Base-by-base conservation (phyloP, 2,888 invertebrate species). In the Bhutanitis thaidina region DNA sequence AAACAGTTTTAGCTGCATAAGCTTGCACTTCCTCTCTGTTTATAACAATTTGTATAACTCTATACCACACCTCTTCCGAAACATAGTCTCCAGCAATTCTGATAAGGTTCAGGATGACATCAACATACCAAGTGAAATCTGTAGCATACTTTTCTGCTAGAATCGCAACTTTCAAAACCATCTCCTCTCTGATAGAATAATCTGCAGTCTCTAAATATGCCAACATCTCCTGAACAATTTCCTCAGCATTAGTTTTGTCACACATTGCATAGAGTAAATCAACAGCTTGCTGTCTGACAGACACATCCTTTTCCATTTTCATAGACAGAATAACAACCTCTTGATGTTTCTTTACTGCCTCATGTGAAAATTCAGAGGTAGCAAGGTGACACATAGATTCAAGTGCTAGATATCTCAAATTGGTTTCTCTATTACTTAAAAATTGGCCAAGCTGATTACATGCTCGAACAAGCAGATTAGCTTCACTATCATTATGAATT, bases 61-160 rank as follows among this genome's bases (percentile, higher is more conserved):
- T 93, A 85, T 99, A 99, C 99, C 99, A 99, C 32, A 99, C 98
- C 90, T 99, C 99, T 84, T 99, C 99, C 53, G 98, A 98, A 20
- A 99, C 99, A 90, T 99, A 99, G 83, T 99, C 99, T 53, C 99
- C 99, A 66, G 99, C 99, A 88, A 99, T 98, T 88, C 99, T 94
- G 67, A 99, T 99, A 58, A 99, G 92, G 91, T 99, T 99, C 56
- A 99, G 91, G 69, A 99, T 99, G 10, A 99, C 99, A 90, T 99
- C 99, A 59, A 96, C 96, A 80, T 90, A 98, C 99, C 99, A 99
- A 43, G 98, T 99, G 76, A 98, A 99, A 83, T 99, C 99, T 43
- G 98, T 97, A 13, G 99, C 99, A 88, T 99, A 99, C 86, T 99
- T 99, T 85, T 99, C 99, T 40, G 99, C 98, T 59, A 99, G 89